phyloP scores from a whole-genome alignment of 2,113 vertebrate species.

The Datnioides undecimradiatus region DNA sequence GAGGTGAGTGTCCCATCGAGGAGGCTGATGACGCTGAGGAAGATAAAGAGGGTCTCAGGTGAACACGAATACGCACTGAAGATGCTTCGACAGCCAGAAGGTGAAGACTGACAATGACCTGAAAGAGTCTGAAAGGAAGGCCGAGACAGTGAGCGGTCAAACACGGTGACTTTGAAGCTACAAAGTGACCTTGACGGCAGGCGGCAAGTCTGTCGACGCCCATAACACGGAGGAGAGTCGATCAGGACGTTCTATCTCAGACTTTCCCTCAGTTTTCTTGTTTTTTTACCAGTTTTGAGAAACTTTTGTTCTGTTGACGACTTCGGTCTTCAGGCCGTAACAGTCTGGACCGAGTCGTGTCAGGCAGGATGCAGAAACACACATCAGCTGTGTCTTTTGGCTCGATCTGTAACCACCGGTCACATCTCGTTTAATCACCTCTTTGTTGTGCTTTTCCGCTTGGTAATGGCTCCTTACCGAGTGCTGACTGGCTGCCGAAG shows the following conservation, averaged over 20 bases:
- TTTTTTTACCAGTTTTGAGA: background rate
- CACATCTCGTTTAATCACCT: too few relatives aligned
- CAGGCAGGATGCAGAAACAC: too few relatives aligned
- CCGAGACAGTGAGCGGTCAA: background rate
- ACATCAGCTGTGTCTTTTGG: too few relatives aligned
- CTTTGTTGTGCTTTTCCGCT: too few relatives aligned
- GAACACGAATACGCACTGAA: background rate
- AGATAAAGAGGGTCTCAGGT: background rate
- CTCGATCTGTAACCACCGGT: too few relatives aligned
- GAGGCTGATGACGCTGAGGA: background rate
- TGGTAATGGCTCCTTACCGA: too few relatives aligned
- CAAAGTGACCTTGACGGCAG: constrained; percentile 45
- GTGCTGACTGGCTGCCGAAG: background rate
- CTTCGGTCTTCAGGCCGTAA: too few relatives aligned
- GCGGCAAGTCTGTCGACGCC: background rate
- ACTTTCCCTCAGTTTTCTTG: too few relatives aligned
- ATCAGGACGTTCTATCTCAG: background rate
- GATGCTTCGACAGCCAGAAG: background rate
- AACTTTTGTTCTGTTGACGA: background rate
- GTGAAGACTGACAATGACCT: background rate
- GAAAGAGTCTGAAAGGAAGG: background rate
- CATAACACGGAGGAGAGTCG: background rate
- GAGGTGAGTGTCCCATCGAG: constrained; percentile 48
- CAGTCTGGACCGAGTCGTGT: too few relatives aligned
- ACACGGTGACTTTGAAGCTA: background rate